Percentiles rank a stretch among this genome's conserved stretches.
Conservation (phyloP, 1,140 invertebrate genomes). For the Pseudomyrmex cubaensis region DNA sequence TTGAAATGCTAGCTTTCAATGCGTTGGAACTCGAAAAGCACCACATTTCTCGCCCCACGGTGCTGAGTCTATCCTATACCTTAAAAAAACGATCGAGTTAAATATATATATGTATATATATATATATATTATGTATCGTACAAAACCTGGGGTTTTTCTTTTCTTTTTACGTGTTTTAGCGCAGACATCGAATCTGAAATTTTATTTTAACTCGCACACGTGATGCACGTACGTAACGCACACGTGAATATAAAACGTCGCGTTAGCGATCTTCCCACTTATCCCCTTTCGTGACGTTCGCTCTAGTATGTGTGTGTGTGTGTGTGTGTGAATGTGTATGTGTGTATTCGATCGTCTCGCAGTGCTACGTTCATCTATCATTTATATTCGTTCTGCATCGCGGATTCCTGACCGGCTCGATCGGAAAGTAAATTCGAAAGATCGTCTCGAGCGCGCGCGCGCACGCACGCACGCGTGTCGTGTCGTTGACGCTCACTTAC, state of each 20-base stretch:
- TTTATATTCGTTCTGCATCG: constrained; percentile 45
- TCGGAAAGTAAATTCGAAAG: constrained; percentile 53
- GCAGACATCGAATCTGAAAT: constrained; percentile 26
- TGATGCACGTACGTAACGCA: not conserved
- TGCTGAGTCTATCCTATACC: constrained; percentile 59
- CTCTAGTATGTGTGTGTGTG: not conserved
- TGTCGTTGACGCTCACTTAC: constrained; percentile 72
- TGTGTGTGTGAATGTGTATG: too few relatives aligned
- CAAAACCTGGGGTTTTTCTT: too few relatives aligned
- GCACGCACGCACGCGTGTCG: constrained; percentile 7
- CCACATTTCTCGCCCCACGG: constrained; percentile 34
- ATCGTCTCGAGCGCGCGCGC: constrained; percentile 8
- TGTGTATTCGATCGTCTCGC: constrained; percentile 43
- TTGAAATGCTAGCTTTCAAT: constrained; percentile 55
- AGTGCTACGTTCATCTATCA: constrained; percentile 45
- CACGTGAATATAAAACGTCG: constrained; percentile 58
- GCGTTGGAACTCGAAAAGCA: constrained; percentile 53
- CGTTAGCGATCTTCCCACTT: constrained; percentile 70
- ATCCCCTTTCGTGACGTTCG: constrained; percentile 38
- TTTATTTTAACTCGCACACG: constrained; percentile 8
- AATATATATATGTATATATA: constrained; percentile 9
- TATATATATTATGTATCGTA: not conserved
- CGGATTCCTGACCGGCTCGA: constrained; percentile 43
- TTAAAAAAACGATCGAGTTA: not conserved
- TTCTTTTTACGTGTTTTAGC: not conserved